Evolutionary conservation across 2,113 vertebrate genomes (phyloP).

Genomic region (Zingel zingel): DNA sequence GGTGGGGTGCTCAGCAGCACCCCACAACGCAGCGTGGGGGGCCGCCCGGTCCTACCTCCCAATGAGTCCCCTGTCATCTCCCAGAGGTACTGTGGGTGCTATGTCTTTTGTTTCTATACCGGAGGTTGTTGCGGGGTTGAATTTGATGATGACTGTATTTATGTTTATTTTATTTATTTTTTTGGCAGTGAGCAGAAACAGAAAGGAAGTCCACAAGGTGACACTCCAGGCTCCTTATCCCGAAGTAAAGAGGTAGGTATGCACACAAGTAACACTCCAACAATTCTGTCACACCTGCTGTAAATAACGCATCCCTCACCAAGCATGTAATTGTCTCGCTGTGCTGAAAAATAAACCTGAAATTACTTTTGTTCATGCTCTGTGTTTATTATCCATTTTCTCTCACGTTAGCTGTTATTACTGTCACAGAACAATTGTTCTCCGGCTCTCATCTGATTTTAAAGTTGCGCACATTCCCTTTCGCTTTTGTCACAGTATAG

Average conservation of each 20-base stretch:
- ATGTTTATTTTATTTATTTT: neutral
- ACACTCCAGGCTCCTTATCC: conserved; percentile 68
- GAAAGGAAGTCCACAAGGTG: conserved; percentile 37
- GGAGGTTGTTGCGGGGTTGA: neutral
- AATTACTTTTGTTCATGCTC: neutral
- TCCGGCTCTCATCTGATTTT: neutral
- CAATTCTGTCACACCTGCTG: neutral
- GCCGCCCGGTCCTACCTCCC: conserved; percentile 80
- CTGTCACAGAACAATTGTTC: neutral
- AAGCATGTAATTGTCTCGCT: neutral
- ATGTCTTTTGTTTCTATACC: neutral
- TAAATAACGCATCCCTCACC: conserved; percentile 3
- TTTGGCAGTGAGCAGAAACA: conserved; percentile 69
- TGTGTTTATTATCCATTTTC: neutral
- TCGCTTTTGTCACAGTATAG: conserved; percentile 1
- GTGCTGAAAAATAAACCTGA: neutral
- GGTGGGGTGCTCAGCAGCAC: conserved; percentile 89
- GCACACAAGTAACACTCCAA: neutral
- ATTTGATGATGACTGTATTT: neutral
- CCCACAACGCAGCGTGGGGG: conserved; percentile 84
- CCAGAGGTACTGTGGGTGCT: conserved; percentile 79
- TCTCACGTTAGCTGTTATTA: neutral
- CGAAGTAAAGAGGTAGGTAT: conserved; percentile 70
- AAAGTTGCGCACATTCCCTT: neutral
- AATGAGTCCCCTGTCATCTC: conserved; percentile 89